These are phyloP conservation scores for Leptoteleia sp. DNA, from an alignment of 1,140 invertebrate species.

Conservation along the genomic window DNA sequence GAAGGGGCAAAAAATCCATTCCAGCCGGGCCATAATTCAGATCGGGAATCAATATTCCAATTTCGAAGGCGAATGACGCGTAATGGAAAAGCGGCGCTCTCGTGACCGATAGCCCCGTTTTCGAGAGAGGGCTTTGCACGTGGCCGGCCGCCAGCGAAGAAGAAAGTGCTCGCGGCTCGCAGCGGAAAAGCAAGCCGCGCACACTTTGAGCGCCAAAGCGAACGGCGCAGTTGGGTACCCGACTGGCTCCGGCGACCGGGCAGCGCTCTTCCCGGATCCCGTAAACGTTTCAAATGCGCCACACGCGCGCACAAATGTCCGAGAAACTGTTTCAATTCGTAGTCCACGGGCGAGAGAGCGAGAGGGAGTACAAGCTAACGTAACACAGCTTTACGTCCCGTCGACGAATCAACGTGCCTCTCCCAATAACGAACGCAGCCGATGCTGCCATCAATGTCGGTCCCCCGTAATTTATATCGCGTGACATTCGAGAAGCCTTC, in stretches of 20 bases:
- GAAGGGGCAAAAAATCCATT: conserved; percentile 21
- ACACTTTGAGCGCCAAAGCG: conserved; percentile 60
- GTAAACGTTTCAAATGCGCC: too few relatives aligned
- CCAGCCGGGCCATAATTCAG: conserved; percentile 27
- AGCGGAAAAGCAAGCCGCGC: conserved; percentile 74
- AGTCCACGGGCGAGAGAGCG: too few relatives aligned
- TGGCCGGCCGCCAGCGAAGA: conserved; percentile 67
- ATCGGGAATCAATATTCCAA: conserved; percentile 52
- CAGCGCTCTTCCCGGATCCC: too few relatives aligned
- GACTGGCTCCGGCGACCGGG: neutral
- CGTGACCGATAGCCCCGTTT: conserved; percentile 49
- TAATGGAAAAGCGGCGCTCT: conserved; percentile 38
- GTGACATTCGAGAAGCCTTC: conserved; percentile 31
- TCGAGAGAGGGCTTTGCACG: conserved; percentile 63
- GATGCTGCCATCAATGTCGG: conserved; percentile 45
- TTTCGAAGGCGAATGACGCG: conserved; percentile 33
- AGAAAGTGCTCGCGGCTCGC: conserved; percentile 71
- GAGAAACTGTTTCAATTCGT: conserved; percentile 1
- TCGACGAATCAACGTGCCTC: conserved; percentile 24
- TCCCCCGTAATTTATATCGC: conserved; percentile 46
- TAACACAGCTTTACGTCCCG: conserved; percentile 38
- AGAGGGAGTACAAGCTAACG: conserved; percentile 33
- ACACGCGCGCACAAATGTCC: neutral
- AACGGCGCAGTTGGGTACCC: too few relatives aligned
- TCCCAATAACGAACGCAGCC: conserved; percentile 40